Base-by-base conservation (phyloP, 2,888 invertebrate species). In the Andrena haemorrhoa region DNA sequence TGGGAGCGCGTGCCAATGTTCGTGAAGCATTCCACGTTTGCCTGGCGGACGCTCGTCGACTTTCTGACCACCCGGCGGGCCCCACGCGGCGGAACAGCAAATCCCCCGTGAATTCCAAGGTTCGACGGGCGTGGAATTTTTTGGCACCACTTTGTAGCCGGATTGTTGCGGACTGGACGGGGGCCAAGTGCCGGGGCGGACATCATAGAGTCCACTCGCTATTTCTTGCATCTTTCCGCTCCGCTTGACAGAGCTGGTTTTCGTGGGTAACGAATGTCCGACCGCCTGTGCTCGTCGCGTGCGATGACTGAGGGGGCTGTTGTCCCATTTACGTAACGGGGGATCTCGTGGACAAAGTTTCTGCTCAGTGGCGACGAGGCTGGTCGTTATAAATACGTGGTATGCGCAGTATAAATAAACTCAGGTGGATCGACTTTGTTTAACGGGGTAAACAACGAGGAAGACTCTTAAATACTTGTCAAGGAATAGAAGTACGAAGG, bases 1-100 rank as follows among this genome's bases (percentile, higher is more conserved):
- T 79, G 80, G 83, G 64, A 86, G 79, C 80, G 85, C 84, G 78
- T 87, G 86, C 79, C 84, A 23, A 65, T 51, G 65, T 66, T 83
- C 29, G 12, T 49, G 16, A 75, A 82, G 76, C 66, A 77, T 76
- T 70, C 6, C 77, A 76, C 75, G 73, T 75, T 83, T 65, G 75
- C 53, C 20, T 33, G n/a, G n/a, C 74, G 47, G 31, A 64, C 58
- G 72, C 7, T 68, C 49, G 82, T 61, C 74, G 75, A 83, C 82
- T 82, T 73, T 68, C 65, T 29, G 83, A 5, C 80, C 82, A 80
- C 72, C 73, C 80, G 33, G 63, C 47, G 16, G 35, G 72, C 7
- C 61, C 26, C 74, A 12, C 10, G 75, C 56, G 47, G 51, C 65
- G 7, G 29, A 12, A 20, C 56, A 47, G 12, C 31, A 16, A 65